Conservation (phyloP, 2,888 invertebrate genomes). For the Phasia obesa region DNA sequence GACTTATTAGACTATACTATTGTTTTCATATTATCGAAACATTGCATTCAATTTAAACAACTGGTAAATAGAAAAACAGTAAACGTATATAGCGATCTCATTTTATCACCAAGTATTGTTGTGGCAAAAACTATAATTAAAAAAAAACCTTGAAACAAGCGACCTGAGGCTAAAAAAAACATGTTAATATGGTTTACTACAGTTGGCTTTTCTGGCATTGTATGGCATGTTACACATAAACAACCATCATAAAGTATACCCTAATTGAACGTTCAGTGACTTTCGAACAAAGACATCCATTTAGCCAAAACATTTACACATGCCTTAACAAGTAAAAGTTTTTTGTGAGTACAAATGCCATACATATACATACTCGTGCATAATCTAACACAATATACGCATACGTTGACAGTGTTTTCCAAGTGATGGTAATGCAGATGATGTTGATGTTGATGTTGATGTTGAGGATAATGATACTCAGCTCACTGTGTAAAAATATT, state of each 20-base stretch:
- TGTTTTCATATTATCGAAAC: too few species aligned
- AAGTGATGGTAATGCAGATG: conserved; percentile 16
- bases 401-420: conserved; percentile 33
- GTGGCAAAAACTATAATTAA: background rate
- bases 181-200: conserved; percentile 32
- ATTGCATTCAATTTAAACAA: too few species aligned
- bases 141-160: background rate
- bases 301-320: conserved; percentile 27
- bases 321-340: background rate
- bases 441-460: conserved; percentile 48
- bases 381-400: background rate
- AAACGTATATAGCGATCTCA: too few species aligned
- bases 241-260: conserved; percentile 64
- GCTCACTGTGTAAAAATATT: conserved; percentile 44
- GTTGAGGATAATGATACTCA: conserved; percentile 52
- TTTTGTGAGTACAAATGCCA: background rate
- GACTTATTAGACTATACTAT: too few species aligned
- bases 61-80: too few species aligned
- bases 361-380: background rate
- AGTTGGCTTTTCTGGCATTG: conserved; percentile 42
- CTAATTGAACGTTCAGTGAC: conserved; percentile 70
- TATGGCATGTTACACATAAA: conserved; percentile 61
- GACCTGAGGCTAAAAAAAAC: conserved; percentile 13
- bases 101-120: background rate
- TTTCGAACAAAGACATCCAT: conserved; percentile 43